Evolutionary conservation across 2,113 vertebrate species (phyloP).

Genomic region (Pithys albifrons): DNA sequence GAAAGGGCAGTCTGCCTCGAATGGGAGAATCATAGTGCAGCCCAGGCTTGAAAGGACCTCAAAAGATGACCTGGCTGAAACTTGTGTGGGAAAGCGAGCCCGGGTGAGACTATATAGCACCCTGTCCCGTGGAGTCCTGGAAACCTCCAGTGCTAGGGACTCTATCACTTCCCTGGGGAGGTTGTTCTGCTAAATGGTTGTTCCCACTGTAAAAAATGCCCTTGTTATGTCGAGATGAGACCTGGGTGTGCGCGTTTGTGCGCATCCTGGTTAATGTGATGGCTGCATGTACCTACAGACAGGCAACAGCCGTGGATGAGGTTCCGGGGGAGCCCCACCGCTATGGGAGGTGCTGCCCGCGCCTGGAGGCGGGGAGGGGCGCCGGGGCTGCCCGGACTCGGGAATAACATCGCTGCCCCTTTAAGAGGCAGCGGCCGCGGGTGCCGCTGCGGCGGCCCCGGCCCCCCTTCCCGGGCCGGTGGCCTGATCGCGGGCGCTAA

Average conservation of each 20-base stretch:
- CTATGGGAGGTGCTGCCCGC: background rate
- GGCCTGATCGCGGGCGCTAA: conserved; percentile 65
- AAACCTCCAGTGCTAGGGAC: background rate
- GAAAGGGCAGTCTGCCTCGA: background rate
- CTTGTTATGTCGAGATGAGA: background rate
- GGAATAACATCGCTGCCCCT: conserved; percentile 12
- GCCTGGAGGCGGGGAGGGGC: background rate
- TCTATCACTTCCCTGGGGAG: background rate
- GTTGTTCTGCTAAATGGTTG: background rate
- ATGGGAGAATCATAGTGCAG: background rate
- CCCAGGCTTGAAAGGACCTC: background rate
- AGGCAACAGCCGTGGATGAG: background rate
- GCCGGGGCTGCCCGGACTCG: background rate
- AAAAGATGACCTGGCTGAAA: background rate
- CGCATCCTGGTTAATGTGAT: fast-evolving
- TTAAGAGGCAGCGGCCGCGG: background rate
- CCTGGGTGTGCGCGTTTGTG: background rate
- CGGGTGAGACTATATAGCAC: background rate
- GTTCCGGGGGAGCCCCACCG: background rate
- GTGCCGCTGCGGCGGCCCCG: background rate
- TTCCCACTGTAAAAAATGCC: background rate
- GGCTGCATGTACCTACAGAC: fast-evolving
- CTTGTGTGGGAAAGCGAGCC: background rate
- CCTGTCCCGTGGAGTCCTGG: background rate
- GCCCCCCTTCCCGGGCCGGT: background rate